A percentile compares a stretch with the other conserved stretches of the same genome.
Evolutionary conservation across 2,888 invertebrate genomes (phyloP).

Genomic region (Leucophenga montana): DNA sequence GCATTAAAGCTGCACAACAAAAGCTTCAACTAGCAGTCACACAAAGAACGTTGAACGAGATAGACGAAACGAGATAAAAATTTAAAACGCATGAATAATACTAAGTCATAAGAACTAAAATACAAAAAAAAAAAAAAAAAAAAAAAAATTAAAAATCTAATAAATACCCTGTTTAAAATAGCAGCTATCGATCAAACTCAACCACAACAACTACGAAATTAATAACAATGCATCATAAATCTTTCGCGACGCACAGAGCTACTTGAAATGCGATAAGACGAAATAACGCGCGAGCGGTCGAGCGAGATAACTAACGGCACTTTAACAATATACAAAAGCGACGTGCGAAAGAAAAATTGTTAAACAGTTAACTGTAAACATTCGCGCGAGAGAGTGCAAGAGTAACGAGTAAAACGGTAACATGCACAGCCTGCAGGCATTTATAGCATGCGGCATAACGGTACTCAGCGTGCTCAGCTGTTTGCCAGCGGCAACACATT

Average conservation of each 20-base stretch:
- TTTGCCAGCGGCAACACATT: conserved; percentile 58
- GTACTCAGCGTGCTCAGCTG: conserved; percentile 57
- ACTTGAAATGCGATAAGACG: not conserved
- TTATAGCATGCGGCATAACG: conserved; percentile 48
- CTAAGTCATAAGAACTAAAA: no score
- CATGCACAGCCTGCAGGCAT: conserved; percentile 40
- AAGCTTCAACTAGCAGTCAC: not conserved
- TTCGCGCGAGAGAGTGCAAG: not conserved
- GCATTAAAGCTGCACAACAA: not conserved
- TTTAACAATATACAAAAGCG: not conserved
- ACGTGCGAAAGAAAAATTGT: no score
- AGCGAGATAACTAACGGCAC: not conserved
- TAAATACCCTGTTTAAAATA: not conserved
- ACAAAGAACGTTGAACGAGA: conserved; percentile 4
- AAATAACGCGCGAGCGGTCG: not conserved
- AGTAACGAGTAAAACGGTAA: not conserved
- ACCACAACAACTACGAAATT: no score
- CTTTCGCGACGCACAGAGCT: no score
- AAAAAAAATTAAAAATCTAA: not conserved
- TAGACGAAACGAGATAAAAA: conserved; percentile 7
- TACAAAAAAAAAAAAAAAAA: not conserved
- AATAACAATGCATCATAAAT: not conserved
- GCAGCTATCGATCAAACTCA: not conserved
- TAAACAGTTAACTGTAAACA: not conserved
- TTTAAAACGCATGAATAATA: no score